Evolutionary conservation across 1,140 invertebrate genomes (phyloP), one percentile per base, ranked within the genome.

Genomic region (Eriosoma lanigerum): DNA sequence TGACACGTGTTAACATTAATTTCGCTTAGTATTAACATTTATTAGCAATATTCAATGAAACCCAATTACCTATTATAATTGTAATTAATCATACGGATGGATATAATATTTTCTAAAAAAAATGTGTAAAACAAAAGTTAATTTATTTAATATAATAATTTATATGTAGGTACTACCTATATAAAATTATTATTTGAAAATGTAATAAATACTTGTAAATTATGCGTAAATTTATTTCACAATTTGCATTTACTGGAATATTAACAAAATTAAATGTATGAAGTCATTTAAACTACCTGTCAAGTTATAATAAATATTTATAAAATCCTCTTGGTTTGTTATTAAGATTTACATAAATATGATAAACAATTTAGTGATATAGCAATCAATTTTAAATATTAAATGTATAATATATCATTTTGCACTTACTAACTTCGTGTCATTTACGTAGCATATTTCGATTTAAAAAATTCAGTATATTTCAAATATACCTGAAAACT

Each of bases 241-340:
- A 10, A 46, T 68, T 64, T 9, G 44, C 44, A 21, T 68, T 68
- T 68, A 10, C 66, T 19, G 24, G 32, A 48, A 48, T 46, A 64
- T 38, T 64, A 64, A 64, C 62, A 64, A 64, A 64, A 21, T 38
- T 64, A 64, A 29, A 64, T 64, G n/a, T 64, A 38, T 64, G 62
- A 44, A 64, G 29, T 64, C 19, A 64, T 64, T 64, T 64, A 64
- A 64, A 64, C 9, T 64, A 64, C 62, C 62, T 64, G 66, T 48
- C 66, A 24, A 48, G 44, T 48, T 9, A 15, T 48, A 48, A 48
- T 6, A 68, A 9, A 17, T 48, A 48, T 68, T 46, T 24, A 68
- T 48, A 21, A 38, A 26, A 17, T 46, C 44, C 38, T 13, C 13
- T 32, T 8, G 66, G 38, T 17, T 48, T 44, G 13, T 21, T 26